Base-by-base conservation (phyloP, 2,797 vertebrate genomes). In the Sebastes vulpes region DNA sequence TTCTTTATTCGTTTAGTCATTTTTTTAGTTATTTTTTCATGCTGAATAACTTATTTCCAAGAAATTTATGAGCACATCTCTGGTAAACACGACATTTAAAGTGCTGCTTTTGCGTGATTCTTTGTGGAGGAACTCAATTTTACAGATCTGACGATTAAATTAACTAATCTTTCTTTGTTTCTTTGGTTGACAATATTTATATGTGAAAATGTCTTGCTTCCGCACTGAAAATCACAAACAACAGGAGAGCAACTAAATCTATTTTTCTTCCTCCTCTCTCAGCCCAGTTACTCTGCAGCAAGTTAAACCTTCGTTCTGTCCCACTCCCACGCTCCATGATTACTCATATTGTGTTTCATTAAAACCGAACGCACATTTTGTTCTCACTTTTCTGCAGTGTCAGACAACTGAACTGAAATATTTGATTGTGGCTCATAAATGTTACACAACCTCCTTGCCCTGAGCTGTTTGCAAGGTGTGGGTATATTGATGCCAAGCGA, bases 401-500 rank as follows among this genome's bases (percentile, higher is more conserved):
- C 54, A 75, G 25, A 72, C 42, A 63, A n/a, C 46, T 59, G 56
- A 73, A 74, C 11, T 20, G 65, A 59, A 58, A 64, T 65, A 81
- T 76, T 75, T 72, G 59, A 82, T 59, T 67, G 26, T 42, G 31
- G 76, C 61, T 79, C 58, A 64, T 68, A 56, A 50, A 69, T 68
- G 32, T 63, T 69, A 69, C 25, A 66, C 72, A 58, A 65, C 42
- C 79, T 79, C 76, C 35, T 79, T 65, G 68, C 82, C 80, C 72
- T 31, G 59, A 80, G 84, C 84, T 78, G 73, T 88, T 85, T 84
- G 74, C 32, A 70, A 75, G 82, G 75, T 88, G 76, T 85, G 65
- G 60, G 46, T 38, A 68, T 28, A 26, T 14, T 85, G 72, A 87
- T 63, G 73, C 69, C 57, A 61, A 86, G 42, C 28, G n/a, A 84